Percentiles rank a stretch among this genome's conserved stretches.
phyloP scores from a whole-genome alignment of 2,888 invertebrate species.

The Acleris cristana region DNA sequence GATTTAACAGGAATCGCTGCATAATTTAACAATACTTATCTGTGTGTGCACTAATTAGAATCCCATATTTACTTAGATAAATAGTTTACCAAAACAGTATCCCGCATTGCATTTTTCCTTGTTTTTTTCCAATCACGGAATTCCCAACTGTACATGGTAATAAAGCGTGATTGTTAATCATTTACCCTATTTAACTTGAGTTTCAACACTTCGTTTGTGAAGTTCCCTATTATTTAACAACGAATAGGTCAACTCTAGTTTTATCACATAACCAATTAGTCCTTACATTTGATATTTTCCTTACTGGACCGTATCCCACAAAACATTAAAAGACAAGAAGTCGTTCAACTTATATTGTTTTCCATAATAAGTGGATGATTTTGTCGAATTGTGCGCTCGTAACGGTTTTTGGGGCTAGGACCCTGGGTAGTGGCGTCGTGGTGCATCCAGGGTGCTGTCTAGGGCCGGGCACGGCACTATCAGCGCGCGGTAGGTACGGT shows the following conservation, averaged over 20 bases:
- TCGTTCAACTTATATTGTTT: too few relatives aligned
- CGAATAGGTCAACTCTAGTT: too few relatives aligned
- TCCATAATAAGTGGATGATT: not conserved
- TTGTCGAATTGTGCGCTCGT: not conserved
- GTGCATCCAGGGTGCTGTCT: constrained; percentile 10
- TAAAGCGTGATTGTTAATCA: constrained; percentile 14
- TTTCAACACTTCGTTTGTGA: too few relatives aligned
- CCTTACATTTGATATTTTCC: too few relatives aligned
- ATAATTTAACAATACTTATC: too few relatives aligned
- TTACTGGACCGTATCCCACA: too few relatives aligned
- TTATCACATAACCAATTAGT: too few relatives aligned
- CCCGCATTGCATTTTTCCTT: constrained; percentile 17
- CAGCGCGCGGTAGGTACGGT: constrained; percentile 55
- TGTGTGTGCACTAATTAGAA: too few relatives aligned
- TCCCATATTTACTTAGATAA: not conserved
- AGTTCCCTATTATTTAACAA: too few relatives aligned
- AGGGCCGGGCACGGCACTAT: constrained; percentile 25
- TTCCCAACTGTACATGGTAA: constrained; percentile 19
- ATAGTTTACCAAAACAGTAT: constrained; percentile 7
- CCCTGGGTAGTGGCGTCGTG: not conserved
- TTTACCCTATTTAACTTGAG: constrained; percentile 24
- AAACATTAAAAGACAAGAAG: too few relatives aligned
- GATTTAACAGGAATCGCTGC: too few relatives aligned
- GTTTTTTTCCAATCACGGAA: constrained; percentile 20
- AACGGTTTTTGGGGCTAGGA: too few relatives aligned